A percentile compares a stretch with the other conserved stretches of the same genome.
These are phyloP conservation scores for Caenorhabditis becei DNA, from an alignment of 2,888 invertebrate species.

Conservation along the genomic window DNA sequence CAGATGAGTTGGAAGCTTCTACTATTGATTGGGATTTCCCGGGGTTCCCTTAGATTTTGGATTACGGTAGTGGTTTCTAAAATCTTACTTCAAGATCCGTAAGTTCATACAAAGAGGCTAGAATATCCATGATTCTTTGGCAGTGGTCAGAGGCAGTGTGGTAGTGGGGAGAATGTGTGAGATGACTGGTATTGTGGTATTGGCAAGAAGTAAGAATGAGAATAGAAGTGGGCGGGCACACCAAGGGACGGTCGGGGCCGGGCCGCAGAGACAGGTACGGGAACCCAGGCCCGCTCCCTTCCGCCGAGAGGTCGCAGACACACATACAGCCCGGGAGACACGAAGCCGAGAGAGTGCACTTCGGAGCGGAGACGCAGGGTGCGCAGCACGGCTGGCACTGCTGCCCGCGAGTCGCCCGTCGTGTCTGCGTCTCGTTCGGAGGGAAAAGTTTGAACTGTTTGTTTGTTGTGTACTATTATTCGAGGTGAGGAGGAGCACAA, in stretches of 20 bases:
- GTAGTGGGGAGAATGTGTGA: no score
- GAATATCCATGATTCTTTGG: slow-evolving; percentile 52
- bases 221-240: slow-evolving; percentile 18
- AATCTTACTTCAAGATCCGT: slow-evolving; percentile 32
- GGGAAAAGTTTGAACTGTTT: background rate
- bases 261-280: slow-evolving; percentile 62
- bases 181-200: slow-evolving; percentile 44
- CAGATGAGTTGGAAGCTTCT: background rate
- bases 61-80: background rate
- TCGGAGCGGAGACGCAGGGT: slow-evolving; percentile 40
- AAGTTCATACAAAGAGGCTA: slow-evolving; percentile 51
- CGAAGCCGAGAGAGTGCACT: background rate
- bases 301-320: slow-evolving; percentile 14
- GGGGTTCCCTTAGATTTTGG: no score
- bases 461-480: slow-evolving; percentile 41
- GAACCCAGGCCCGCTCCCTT: slow-evolving; percentile 37
- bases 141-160: background rate
- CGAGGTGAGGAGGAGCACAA: slow-evolving; percentile 37
- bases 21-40: background rate
- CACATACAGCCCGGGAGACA: background rate
- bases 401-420: slow-evolving; percentile 9
- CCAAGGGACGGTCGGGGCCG: slow-evolving; percentile 17
- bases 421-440: slow-evolving; percentile 6
- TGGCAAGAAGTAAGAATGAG: slow-evolving; percentile 54
- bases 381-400: slow-evolving; percentile 47